Evolutionary conservation across 2,113 vertebrate genomes (phyloP).

Genomic region (cattle (Bos taurus)): ARS-UCD2.0 NC_037331.1:41679501-41680000

Average conservation of each 20-base stretch:
- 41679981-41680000: background rate
- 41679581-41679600: background rate
- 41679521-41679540: background rate
- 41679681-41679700: background rate
- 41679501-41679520: background rate
- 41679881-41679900: background rate
- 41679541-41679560: background rate
- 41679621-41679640: background rate
- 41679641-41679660: background rate
- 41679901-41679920: background rate
- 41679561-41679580: background rate
- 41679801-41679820: background rate
- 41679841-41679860: background rate
- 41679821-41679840: background rate
- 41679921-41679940: background rate
- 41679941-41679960: background rate
- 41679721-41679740: background rate
- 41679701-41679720: background rate
- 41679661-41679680: background rate
- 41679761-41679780: background rate
- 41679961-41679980: background rate
- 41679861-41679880: background rate
- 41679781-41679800: background rate
- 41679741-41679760: background rate
- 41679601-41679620: background rate